Conservation (phyloP, 2,113 vertebrate species). For the Centropus bengalensis region DNA sequence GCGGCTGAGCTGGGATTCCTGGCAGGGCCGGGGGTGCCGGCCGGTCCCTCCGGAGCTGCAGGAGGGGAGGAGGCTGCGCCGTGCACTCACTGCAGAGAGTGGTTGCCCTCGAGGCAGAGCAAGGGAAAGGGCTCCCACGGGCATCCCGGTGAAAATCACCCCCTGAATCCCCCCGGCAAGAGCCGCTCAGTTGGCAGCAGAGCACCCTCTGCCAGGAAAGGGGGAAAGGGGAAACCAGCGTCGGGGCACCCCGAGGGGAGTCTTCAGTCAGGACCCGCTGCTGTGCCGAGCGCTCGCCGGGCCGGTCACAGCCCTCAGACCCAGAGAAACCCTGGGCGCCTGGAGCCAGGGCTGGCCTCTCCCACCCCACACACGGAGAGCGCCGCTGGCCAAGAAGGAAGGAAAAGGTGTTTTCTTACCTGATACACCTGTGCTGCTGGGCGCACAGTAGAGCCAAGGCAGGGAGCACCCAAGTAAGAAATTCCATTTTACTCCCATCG, state of each 20-base stretch:
- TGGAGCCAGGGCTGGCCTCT: background rate
- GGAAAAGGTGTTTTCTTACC: conserved; percentile 67
- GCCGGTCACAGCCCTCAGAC: fast-evolving
- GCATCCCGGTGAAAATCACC: background rate
- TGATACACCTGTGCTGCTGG: conserved; percentile 69
- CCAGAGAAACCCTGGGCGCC: background rate
- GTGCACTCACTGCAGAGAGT: background rate
- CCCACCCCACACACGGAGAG: background rate
- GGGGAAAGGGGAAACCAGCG: background rate
- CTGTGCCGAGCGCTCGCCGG: background rate
- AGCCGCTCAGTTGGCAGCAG: background rate
- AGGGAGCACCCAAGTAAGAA: conserved; percentile 64
- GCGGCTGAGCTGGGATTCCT: background rate
- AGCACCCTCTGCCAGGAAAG: background rate
- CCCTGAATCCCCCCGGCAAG: background rate
- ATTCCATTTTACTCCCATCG: conserved; percentile 70
- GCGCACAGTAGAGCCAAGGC: conserved; percentile 73
- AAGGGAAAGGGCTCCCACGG: background rate
- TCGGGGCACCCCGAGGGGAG: background rate
- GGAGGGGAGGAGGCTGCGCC: background rate
- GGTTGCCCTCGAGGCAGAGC: background rate
- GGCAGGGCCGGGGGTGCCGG: background rate
- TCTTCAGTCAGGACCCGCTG: background rate
- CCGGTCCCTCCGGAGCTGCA: background rate
- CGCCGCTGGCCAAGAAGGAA: background rate